phyloP scores from a whole-genome alignment of 2,888 invertebrate genomes.

The Drosophila leonis region DNA sequence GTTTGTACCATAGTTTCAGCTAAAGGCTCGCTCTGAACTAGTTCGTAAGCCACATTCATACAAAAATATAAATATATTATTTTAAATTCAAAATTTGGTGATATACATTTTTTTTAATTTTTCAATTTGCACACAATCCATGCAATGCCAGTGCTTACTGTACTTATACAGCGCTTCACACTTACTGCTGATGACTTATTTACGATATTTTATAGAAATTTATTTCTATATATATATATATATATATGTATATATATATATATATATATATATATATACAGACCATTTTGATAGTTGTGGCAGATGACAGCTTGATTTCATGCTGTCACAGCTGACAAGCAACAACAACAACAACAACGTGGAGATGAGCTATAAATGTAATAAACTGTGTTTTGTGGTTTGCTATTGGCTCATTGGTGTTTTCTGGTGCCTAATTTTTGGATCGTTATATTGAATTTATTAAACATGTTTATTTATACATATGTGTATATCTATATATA shows the following conservation, averaged over 20 bases:
- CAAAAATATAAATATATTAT: not conserved
- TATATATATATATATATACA: not conserved
- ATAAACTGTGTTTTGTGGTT: conserved; percentile 69
- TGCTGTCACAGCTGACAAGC: conserved; percentile 36
- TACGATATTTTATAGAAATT: conserved; percentile 64
- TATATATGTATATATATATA: not conserved
- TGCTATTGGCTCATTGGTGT: conserved; percentile 28
- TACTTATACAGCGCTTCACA: conserved; percentile 26
- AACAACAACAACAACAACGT: conserved; percentile 20
- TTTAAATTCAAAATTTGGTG: not conserved
- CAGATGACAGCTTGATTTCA: conserved; percentile 44
- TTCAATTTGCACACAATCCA: not conserved
- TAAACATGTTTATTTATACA: conserved; percentile 14
- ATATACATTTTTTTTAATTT: not conserved
- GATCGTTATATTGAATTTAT: conserved; percentile 72
- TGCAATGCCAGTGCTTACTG: conserved; percentile 25
- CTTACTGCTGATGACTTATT: conserved; percentile 70
- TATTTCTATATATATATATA: conserved; percentile 8
- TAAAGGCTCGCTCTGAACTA: no score
- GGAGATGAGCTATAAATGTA: conserved; percentile 23
- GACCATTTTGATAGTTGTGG: conserved; percentile 35
- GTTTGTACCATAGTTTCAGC: no score
- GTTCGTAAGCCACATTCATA: no score
- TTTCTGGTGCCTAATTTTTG: conserved; percentile 19
- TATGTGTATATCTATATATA: not conserved